These are phyloP conservation scores for Sphinx pinastri DNA, from an alignment of 2,888 invertebrate species.

Conservation along the genomic window DNA sequence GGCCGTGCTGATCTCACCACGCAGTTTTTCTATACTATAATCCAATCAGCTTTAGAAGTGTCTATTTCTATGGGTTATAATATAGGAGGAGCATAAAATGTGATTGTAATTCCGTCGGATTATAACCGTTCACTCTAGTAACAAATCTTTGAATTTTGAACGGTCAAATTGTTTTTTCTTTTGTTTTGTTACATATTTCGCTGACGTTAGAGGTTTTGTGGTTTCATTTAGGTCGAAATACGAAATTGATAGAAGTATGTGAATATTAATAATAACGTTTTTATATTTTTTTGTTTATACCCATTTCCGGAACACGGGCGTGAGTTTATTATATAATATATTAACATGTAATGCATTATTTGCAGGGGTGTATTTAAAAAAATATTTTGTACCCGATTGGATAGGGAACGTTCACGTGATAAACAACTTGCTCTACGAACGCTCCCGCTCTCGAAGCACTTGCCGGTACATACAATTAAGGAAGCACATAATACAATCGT, in stretches of 20 bases:
- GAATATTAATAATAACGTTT: no score
- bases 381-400: no score
- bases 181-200: constrained; percentile 56
- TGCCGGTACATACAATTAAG: no score
- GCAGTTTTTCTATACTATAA: constrained; percentile 69
- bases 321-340: no score
- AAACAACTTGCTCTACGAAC: no score
- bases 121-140: constrained; percentile 58
- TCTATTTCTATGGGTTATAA: constrained; percentile 37
- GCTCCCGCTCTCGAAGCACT: no score
- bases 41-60: constrained; percentile 54
- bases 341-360: no score
- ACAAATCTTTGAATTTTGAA: constrained; percentile 65
- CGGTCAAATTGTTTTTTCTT: constrained; percentile 57
- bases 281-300: no score
- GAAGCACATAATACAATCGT: no score
- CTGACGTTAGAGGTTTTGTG: constrained; percentile 51
- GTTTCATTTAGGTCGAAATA: not conserved
- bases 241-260: not conserved
- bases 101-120: constrained; percentile 44
- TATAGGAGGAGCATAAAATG: constrained; percentile 32
- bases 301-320: no score
- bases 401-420: no score
- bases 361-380: no score
- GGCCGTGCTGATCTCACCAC: constrained; percentile 78